phyloP scores from a whole-genome alignment of 2,888 invertebrate species.

The Kryphioiulus occultus region DNA sequence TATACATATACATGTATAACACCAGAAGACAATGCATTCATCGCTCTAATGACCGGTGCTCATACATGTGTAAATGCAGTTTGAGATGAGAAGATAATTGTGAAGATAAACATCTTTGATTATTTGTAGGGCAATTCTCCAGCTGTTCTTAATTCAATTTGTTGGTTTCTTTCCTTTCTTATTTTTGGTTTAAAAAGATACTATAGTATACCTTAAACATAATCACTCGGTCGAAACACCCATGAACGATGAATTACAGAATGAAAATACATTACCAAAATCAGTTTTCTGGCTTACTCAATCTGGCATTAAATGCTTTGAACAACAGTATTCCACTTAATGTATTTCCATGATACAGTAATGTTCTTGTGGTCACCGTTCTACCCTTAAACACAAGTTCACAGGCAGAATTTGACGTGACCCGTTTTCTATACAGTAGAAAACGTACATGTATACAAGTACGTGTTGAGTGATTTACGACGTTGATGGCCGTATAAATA shows the following conservation, averaged over 20 bases:
- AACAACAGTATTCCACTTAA: too few species aligned
- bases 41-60: not conserved
- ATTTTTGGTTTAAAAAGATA: constrained; percentile 8
- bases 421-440: not conserved
- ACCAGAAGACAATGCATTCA: not conserved
- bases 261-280: not conserved
- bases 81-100: not conserved
- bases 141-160: not conserved
- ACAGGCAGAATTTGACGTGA: not conserved
- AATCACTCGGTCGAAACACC: too few species aligned
- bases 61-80: not conserved
- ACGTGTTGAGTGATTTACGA: not conserved
- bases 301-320: not conserved
- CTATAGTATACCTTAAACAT: too few species aligned
- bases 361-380: not conserved
- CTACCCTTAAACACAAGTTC: not conserved
- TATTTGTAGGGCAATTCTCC: not conserved
- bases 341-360: too few species aligned
- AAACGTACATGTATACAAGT: too few species aligned
- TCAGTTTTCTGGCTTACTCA: not conserved
- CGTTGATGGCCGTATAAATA: not conserved
- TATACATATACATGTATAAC: too few species aligned
- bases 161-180: not conserved
- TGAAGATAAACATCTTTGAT: not conserved
- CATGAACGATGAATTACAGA: not conserved